phyloP scores from a whole-genome alignment of 2,888 invertebrate genomes.

The Adela reaumurella region DNA sequence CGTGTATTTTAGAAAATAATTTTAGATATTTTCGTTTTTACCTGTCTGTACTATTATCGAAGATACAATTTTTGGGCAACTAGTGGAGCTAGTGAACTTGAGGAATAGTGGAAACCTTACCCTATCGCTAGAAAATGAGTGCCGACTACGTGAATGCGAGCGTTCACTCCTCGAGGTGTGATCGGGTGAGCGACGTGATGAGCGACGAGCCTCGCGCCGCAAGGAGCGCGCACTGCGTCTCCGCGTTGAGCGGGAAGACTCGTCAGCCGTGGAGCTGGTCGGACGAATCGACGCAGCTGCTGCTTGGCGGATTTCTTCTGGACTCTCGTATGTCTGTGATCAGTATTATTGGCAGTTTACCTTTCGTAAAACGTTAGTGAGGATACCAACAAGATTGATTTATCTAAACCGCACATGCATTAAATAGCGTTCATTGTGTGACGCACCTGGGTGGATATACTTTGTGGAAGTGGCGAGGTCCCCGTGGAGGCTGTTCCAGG shows the following conservation, averaged over 20 bases:
- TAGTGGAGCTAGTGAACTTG: too few species aligned
- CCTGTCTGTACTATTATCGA: too few species aligned
- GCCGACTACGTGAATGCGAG: conserved; percentile 61
- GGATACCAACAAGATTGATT: too few species aligned
- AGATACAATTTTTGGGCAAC: too few species aligned
- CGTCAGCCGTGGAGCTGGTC: conserved; percentile 15
- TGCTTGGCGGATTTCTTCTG: conserved; percentile 16
- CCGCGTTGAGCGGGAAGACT: conserved; percentile 10
- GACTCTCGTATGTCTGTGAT: conserved; percentile 45
- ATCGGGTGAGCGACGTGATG: conserved; percentile 34
- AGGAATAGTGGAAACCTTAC: too few species aligned
- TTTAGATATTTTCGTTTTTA: too few species aligned
- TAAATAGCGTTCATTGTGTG: too few species aligned
- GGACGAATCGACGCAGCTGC: conserved; percentile 10
- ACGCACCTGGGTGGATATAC: conserved; percentile 77
- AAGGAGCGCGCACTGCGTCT: conserved; percentile 27
- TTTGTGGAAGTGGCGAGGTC: conserved; percentile 84
- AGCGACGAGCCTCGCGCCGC: conserved; percentile 28
- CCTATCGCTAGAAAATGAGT: conserved; percentile 65
- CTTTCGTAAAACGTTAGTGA: too few species aligned
- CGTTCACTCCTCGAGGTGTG: conserved; percentile 45
- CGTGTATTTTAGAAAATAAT: too few species aligned
- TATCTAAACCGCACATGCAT: too few species aligned
- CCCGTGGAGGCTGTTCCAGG: conserved; percentile 57
- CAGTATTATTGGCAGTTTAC: background rate